phyloP scores from a whole-genome alignment of 2,113 vertebrate species.

The Tretioscincus oriximinensis region DNA sequence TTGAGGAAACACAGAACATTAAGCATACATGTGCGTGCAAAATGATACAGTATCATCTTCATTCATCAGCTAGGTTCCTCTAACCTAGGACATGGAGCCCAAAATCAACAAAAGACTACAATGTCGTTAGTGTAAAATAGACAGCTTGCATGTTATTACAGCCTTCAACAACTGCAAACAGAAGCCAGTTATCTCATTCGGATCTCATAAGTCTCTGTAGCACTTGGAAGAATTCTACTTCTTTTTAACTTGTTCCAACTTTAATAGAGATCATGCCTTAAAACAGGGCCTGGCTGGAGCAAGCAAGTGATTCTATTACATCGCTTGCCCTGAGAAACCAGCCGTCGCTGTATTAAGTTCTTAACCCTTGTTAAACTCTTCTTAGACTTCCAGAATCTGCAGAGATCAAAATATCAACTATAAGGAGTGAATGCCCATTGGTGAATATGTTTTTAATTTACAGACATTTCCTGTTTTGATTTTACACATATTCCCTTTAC shows the following conservation, averaged over 20 bases:
- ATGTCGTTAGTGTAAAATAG: constrained; percentile 76
- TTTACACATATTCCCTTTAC: too few species aligned
- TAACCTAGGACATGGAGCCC: constrained; percentile 71
- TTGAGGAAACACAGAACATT: constrained; percentile 90
- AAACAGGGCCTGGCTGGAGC: not conserved
- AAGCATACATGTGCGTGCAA: constrained; percentile 84
- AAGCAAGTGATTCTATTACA: not conserved
- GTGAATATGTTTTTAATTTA: not conserved
- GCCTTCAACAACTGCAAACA: constrained; percentile 51
- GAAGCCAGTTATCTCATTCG: constrained; percentile 54
- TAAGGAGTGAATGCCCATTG: not conserved
- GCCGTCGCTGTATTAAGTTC: constrained; percentile 13
- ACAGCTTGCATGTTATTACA: constrained; percentile 50
- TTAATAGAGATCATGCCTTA: constrained; percentile 19
- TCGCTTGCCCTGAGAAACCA: not conserved
- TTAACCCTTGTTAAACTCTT: not conserved
- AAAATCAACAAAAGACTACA: constrained; percentile 78
- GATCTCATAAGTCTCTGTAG: constrained; percentile 74
- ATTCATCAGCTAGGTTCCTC: constrained; percentile 65
- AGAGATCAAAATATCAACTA: not conserved
- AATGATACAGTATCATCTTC: constrained; percentile 84
- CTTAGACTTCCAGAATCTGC: not conserved
- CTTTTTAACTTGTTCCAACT: constrained; percentile 64
- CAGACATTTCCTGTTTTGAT: too few species aligned
- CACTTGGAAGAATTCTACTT: constrained; percentile 65